Percentiles rank a stretch among this genome's conserved stretches.
Evolutionary conservation across 2,113 vertebrate genomes (phyloP).

Genomic region (Perca flavescens): DNA sequence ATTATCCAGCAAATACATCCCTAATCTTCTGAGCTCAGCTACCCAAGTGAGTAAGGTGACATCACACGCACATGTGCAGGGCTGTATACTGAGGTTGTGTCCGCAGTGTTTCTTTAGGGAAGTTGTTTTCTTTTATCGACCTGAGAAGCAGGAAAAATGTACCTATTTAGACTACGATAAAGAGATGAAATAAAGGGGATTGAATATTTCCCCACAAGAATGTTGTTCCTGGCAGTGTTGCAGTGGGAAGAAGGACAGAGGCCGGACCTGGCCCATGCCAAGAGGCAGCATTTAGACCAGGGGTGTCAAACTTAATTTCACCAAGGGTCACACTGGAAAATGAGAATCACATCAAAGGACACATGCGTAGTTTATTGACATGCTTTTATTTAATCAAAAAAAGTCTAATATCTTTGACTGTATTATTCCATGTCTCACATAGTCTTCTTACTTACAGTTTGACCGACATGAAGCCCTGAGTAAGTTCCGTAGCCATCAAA

Average conservation of each 20-base stretch:
- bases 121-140: background rate
- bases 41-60: conserved; percentile 20
- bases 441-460: too few species aligned
- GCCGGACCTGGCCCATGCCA: background rate
- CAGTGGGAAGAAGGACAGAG: background rate
- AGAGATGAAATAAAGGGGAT: background rate
- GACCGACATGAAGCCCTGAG: too few species aligned
- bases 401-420: too few species aligned
- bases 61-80: conserved; percentile 16
- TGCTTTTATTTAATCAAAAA: too few species aligned
- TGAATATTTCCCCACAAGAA: background rate
- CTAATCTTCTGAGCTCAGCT: conserved; percentile 49
- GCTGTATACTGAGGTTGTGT: background rate
- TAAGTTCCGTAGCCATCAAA: too few species aligned
- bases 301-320: too few species aligned
- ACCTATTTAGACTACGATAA: background rate
- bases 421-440: too few species aligned
- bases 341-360: too few species aligned
- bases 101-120: background rate
- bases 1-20: conserved; percentile 44
- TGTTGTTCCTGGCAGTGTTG: conserved; percentile 7
- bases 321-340: too few species aligned
- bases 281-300: background rate
- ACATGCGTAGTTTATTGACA: too few species aligned
- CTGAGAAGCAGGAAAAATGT: background rate